phyloP scores from a whole-genome alignment of 2,113 vertebrate species.

The Panurus biarmicus region DNA sequence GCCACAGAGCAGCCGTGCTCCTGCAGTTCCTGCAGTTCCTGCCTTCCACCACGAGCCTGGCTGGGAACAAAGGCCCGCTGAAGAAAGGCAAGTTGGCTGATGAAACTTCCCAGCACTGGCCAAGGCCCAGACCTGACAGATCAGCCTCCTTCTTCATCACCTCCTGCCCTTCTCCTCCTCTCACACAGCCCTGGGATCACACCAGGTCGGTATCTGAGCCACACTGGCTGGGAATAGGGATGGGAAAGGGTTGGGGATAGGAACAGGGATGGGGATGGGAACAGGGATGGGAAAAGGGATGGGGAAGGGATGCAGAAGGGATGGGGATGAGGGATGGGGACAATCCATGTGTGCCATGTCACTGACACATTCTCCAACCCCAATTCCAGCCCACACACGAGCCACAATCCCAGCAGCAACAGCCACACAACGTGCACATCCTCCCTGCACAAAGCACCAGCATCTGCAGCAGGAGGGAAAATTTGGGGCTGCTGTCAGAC shows the following conservation, averaged over 20 bases:
- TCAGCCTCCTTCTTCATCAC: neutral
- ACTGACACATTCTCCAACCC: neutral
- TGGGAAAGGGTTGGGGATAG: no score
- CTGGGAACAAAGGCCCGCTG: conserved; percentile 5
- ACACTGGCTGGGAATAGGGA: rapidly evolving
- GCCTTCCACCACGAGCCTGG: neutral
- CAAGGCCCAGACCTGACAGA: neutral
- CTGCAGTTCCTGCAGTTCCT: no score
- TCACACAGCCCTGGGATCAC: neutral
- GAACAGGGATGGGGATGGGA: no score
- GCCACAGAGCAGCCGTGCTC: conserved; percentile 32
- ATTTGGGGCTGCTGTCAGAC: neutral
- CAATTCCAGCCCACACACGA: neutral
- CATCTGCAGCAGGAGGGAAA: neutral
- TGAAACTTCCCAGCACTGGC: neutral
- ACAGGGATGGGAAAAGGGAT: neutral
- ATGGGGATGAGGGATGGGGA: neutral
- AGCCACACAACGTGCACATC: rapidly evolving
- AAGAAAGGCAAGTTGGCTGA: neutral
- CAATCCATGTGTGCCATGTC: neutral
- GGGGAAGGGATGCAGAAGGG: neutral
- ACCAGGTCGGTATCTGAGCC: rapidly evolving
- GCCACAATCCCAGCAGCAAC: neutral
- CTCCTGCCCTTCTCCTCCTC: neutral
- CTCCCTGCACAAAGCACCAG: neutral